Percentiles rank a stretch among this genome's conserved stretches.
These are phyloP conservation scores for Pedetes capensis DNA, from an alignment of 2,113 vertebrate genomes.

Conservation along the genomic window DNA sequence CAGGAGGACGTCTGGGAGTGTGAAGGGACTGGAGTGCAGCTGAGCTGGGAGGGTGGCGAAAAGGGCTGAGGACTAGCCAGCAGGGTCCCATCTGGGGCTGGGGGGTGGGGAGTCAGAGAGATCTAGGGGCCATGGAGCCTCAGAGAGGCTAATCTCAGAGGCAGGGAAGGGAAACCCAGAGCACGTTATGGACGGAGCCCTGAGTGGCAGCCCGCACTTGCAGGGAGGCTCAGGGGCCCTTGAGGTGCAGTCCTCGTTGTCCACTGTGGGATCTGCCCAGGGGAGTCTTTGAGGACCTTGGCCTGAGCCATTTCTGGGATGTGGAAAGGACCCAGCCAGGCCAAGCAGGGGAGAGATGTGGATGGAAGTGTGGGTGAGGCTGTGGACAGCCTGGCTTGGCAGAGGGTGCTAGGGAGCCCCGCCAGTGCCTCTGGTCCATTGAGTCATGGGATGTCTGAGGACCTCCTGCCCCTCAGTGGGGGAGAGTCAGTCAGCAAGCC, in stretches of 20 bases:
- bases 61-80: not conserved
- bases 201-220: not conserved
- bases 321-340: not conserved
- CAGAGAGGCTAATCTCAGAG: not conserved
- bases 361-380: not conserved
- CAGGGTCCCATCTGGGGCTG: not conserved
- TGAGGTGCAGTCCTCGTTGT: not conserved
- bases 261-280: not conserved
- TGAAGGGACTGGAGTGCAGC: not conserved
- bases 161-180: not conserved
- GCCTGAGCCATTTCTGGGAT: not conserved
- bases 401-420: not conserved
- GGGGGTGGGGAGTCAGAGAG: not conserved
- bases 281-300: not conserved
- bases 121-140: not conserved
- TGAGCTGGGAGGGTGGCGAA: not conserved
- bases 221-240: not conserved
- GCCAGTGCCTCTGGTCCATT: not conserved
- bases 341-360: not conserved
- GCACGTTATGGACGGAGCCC: not conserved
- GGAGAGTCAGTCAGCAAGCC: not conserved
- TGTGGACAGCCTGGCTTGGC: accelerated
- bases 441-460: too few species aligned
- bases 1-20: not conserved
- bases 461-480: not conserved